Conservation (phyloP, 2,888 invertebrate species). For the Mythimna albipuncta region DNA sequence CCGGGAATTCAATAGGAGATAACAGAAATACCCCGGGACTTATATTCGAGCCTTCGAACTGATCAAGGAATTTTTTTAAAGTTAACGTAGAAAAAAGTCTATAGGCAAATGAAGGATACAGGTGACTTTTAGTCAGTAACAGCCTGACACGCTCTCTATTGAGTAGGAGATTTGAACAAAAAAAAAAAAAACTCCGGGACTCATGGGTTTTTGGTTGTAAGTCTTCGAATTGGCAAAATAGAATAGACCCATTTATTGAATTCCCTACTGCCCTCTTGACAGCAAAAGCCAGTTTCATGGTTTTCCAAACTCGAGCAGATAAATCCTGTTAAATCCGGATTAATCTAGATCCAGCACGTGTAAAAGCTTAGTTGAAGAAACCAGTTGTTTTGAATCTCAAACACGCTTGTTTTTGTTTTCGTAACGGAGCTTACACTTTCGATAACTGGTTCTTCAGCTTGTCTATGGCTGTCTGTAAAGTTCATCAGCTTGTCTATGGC, state of each 20-base stretch:
- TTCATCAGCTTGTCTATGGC: neutral
- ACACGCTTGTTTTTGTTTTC: slow-evolving; percentile 11
- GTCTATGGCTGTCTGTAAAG: neutral
- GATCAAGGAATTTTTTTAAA: too few species aligned
- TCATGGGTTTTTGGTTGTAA: too few species aligned
- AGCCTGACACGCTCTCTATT: too few species aligned
- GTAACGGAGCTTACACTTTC: slow-evolving; percentile 42
- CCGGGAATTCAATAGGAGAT: too few species aligned
- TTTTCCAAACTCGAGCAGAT: neutral
- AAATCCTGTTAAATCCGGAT: slow-evolving; percentile 28
- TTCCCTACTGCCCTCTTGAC: too few species aligned
- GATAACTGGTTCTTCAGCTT: slow-evolving; percentile 19
- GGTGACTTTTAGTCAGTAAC: too few species aligned
- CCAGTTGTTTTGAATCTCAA: slow-evolving; percentile 28
- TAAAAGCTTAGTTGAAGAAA: slow-evolving; percentile 22
- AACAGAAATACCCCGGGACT: too few species aligned
- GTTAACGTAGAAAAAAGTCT: too few species aligned
- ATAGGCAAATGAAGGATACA: too few species aligned
- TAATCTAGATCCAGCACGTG: slow-evolving; percentile 27
- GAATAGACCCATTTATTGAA: neutral
- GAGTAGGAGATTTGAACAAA: too few species aligned
- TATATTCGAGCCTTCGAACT: too few species aligned
- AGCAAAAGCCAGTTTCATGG: neutral
- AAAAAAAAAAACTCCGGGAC: too few species aligned
- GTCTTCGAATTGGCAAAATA: neutral